phyloP scores from a whole-genome alignment of 2,797 vertebrate species.

The Carapus acus region DNA sequence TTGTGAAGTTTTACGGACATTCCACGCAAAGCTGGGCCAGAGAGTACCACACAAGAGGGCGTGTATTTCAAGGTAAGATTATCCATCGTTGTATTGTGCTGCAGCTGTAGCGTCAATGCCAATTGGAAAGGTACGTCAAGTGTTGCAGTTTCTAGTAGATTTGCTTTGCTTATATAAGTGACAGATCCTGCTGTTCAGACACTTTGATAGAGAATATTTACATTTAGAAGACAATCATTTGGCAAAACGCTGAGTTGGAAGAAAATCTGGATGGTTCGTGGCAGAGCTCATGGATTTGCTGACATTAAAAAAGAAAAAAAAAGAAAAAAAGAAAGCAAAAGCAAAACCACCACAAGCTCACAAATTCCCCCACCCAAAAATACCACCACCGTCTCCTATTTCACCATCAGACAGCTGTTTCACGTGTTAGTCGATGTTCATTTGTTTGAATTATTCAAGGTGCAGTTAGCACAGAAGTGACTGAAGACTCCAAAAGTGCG shows the following conservation, averaged over 20 bases:
- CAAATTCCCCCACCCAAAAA: constrained; percentile 9
- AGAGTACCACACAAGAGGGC: constrained; percentile 10
- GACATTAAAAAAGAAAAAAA: no score
- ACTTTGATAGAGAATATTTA: constrained; percentile 49
- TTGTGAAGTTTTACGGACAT: constrained; percentile 26
- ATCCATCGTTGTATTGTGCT: constrained; percentile 7
- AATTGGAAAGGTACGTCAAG: constrained; percentile 13
- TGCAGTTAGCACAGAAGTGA: constrained; percentile 47
- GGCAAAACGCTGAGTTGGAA: constrained; percentile 16
- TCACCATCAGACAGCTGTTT: no score
- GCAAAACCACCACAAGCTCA: not conserved
- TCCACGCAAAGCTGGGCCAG: constrained; percentile 14
- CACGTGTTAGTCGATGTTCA: no score
- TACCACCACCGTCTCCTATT: no score
- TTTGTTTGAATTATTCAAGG: constrained; percentile 23
- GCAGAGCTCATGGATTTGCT: constrained; percentile 2
- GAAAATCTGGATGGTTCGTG: not conserved
- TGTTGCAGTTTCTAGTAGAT: constrained; percentile 17
- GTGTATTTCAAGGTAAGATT: not conserved
- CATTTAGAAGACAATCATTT: constrained; percentile 36
- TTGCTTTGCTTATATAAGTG: constrained; percentile 25
- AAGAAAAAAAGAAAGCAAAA: no score
- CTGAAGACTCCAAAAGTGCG: constrained; percentile 57
- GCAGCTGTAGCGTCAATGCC: constrained; percentile 19
- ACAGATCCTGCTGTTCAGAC: constrained; percentile 67